A percentile compares a stretch with the other conserved stretches of the same genome.
These are phyloP conservation scores for Melieria picta DNA, from an alignment of 2,888 invertebrate genomes.

Conservation along the genomic window DNA sequence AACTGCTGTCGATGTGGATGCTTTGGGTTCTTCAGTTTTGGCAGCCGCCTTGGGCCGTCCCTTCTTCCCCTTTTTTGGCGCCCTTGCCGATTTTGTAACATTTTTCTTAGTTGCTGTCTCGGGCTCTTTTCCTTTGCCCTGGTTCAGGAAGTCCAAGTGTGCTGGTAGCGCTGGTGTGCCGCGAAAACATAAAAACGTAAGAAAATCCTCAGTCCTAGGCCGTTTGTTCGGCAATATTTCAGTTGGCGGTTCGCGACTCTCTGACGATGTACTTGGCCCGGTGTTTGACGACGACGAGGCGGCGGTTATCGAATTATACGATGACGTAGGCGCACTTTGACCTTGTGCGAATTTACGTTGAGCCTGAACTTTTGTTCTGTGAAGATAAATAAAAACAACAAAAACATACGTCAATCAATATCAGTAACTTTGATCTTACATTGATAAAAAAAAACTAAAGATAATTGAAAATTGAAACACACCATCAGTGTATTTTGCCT, in stretches of 20 bases:
- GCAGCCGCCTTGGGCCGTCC: conserved; percentile 52
- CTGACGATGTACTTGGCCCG: conserved; percentile 69
- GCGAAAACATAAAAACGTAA: conserved; percentile 85
- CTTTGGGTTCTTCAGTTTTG: conserved; percentile 53
- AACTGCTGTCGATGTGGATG: conserved; percentile 28
- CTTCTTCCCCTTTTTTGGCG: conserved; percentile 43
- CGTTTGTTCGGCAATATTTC: conserved; percentile 73
- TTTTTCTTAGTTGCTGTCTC: conserved; percentile 40
- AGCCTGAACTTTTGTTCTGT: conserved; percentile 82
- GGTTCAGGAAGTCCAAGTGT: conserved; percentile 75
- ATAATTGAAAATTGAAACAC: too few species aligned
- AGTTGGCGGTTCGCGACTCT: conserved; percentile 71
- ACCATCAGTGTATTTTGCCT: too few species aligned
- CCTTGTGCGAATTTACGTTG: conserved; percentile 91
- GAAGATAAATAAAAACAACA: conserved; percentile 16
- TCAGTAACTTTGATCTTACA: neutral
- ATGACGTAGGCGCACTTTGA: conserved; percentile 74
- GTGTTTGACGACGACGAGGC: conserved; percentile 51
- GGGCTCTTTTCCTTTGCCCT: conserved; percentile 58
- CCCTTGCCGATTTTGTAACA: conserved; percentile 48
- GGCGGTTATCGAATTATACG: conserved; percentile 55
- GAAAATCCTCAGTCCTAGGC: conserved; percentile 86
- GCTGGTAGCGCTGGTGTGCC: conserved; percentile 79
- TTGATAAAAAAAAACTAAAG: neutral
- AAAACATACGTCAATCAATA: neutral